Percentiles rank a stretch among this genome's conserved stretches.
phyloP scores from a whole-genome alignment of 2,888 invertebrate genomes.

The Drosophila percnosoma region DNA sequence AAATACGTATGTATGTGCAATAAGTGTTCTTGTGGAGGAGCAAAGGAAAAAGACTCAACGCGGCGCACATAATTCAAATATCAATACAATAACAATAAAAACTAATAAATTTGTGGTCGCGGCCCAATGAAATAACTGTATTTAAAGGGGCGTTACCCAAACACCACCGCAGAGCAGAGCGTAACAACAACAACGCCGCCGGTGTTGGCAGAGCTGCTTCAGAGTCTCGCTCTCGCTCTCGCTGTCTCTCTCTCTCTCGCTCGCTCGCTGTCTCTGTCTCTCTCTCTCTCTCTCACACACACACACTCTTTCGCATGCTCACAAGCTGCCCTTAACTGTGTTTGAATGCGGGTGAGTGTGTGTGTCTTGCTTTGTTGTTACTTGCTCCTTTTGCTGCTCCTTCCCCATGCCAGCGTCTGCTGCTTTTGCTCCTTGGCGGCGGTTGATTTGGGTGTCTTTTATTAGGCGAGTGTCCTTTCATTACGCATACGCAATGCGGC shows the following conservation, averaged over 20 bases:
- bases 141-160: constrained; percentile 85
- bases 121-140: constrained; percentile 85
- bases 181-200: constrained; percentile 19
- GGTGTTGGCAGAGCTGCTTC: constrained; percentile 22
- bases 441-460: constrained; percentile 29
- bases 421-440: constrained; percentile 19
- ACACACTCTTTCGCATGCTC: background rate
- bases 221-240: constrained; percentile 12
- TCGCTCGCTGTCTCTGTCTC: background rate
- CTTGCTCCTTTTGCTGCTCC: constrained; percentile 8
- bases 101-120: constrained; percentile 81
- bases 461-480: constrained; percentile 45
- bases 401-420: constrained; percentile 10
- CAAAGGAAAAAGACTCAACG: constrained; percentile 13
- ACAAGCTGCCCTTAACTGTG: constrained; percentile 31
- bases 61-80: constrained; percentile 64
- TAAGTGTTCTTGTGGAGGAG: constrained; percentile 7
- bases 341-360: constrained; percentile 20
- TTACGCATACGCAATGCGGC: constrained; percentile 60
- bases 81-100: constrained; percentile 77
- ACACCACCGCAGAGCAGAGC: constrained; percentile 76
- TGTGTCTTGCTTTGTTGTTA: constrained; percentile 16
- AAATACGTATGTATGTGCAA: background rate
- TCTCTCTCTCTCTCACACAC: background rate
- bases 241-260: background rate